Evolutionary conservation across 1,140 invertebrate genomes (phyloP), one percentile per base, ranked within the genome.

Genomic region (Harpegnathos saltator): DNA sequence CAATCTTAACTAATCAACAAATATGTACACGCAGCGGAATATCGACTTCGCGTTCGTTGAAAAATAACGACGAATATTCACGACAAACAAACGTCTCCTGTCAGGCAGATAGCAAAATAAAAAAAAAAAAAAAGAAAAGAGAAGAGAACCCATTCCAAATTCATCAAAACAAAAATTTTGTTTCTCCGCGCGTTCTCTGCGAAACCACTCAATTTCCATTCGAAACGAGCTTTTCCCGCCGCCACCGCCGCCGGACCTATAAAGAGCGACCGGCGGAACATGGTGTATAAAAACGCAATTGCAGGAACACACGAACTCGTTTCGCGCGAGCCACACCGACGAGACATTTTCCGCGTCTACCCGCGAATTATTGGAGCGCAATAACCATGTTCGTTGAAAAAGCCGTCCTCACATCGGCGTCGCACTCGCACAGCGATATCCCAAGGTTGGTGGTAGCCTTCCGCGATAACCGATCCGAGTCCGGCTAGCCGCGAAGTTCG

Each of bases 361-460:
- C 38, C 56, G 59, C 44, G 58, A 82, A 74, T 82, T 73, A 82
- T 73, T 82, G 68, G 78, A 73, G 71, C 66, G 78, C 71, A 82
- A 48, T 58, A 80, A 80, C 65, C 75, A 80, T 80, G 75, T 52
- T 71, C 63, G 52, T 80, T 80, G 75, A 80, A 80, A 80, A 71
- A 80, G 65, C 75, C 75, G 75, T 58, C 75, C 44, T 44, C 38
- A 44, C 11, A 44, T 44, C 38, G 38, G 3, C 38, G 58, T 71
- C 65, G 54, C 22, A 52, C 75, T 80, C 75, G 59, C 78, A 58
- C n/a, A 58, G 56, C 65, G 56, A 61, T 61, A 73, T 82, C 44
- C 26, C 78, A 73, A 82, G 71, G 68, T 82, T 48, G 56, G 74
- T 74, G 65, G 58, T 61, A 48, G 75, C n/a, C 71, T 82, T 54